Evolutionary conservation across 2,888 invertebrate species (phyloP), one percentile per base, ranked within the genome.

Genomic region (Teleiodes luculella): DNA sequence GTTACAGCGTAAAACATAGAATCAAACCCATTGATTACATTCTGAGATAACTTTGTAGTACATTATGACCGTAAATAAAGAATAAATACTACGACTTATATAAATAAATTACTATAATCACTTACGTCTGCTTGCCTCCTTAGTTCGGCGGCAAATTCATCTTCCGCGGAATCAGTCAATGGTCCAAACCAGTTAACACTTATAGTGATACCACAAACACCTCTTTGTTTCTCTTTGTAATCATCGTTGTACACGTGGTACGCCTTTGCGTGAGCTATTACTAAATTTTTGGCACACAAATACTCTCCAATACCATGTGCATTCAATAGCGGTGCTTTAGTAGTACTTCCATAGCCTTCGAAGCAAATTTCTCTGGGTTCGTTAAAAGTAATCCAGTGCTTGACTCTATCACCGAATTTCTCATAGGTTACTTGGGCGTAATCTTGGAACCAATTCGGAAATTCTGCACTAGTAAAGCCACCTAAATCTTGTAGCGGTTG

Each of bases 361-460:
- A 64, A 68, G 50, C 84, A 87, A 36, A 80, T 76, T 57, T 82
- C 76, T 55, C 72, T 76, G 0, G 92, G 92, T 61, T 92, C 92
- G 61, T 93, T 92, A 55, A 92, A 86, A 0, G 92, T 92, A 10
- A 92, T 87, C 91, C 92, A 92, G 11, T 76, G 65, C 61, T 91
- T 89, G 0, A 88, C 91, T 55, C 89, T 78, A 56, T 90, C 90
- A 3, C 91, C 91, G 57, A 87, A 91, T 20, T 69, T 66, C 35
- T 75, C 64, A 59, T 74, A 91, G 0, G 78, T 77, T 36, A 89
- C 71, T 18, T 81, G 70, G 0, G 91, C 89, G 60, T 90, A 91
- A 13, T 86, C 84, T 52, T 78, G 81, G 53, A 89, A 91, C 80
- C 90, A 90, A 33, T 83, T 76, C 0, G 83, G 63, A 36, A 91